Evolutionary conservation across 64 coral and sea anemone species (phyloP), one percentile per base, ranked within the genome.

Genomic region (Orbicella faveolata): DNA sequence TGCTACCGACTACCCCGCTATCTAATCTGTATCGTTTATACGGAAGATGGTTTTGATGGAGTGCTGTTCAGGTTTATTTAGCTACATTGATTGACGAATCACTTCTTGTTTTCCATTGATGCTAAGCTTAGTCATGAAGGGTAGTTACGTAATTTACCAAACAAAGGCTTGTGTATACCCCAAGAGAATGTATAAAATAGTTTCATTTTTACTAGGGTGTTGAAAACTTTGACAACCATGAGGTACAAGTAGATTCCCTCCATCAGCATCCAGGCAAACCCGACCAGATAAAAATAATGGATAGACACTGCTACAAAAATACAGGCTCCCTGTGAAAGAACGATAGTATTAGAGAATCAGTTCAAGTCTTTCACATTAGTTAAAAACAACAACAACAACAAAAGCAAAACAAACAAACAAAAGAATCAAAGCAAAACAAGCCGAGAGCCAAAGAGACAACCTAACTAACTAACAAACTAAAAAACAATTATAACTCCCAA

Each of bases 171-270:
- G 13, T 63, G 66, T 88, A 57, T 90, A 96, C 94, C 94, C 91
- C 92, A 96, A 48, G 91, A 77, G 61, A 96, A 96, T 9, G 67
- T 69, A 21, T 96, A 96, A 59, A 93, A 90, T 0, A 86, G 88
- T 62, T 82, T 93, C 82, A 96, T 96, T 44, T 90, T 96, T 6
- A 96, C 76, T 14, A 75, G 20, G 21, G 94, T 88, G 75, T 96
- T 96, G 37, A 30, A 30, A 30, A 30, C 30, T 30, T 30, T 30
- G 30, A 30, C 30, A 30, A 30, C 30, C 30, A 30, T 30, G 30
- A 30, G 30, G 30, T 30, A 30, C 30, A 30, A 30, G 30, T 30
- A 30, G 30, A 30, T 30, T 30, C 30, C 30, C 30, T 30, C 30
- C 30, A 30, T 30, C 30, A 30, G 30, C 30, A 30, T 30, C 30